phyloP scores from a whole-genome alignment of 1,140 invertebrate species.

The Brachionus asplanchnoidis region DNA sequence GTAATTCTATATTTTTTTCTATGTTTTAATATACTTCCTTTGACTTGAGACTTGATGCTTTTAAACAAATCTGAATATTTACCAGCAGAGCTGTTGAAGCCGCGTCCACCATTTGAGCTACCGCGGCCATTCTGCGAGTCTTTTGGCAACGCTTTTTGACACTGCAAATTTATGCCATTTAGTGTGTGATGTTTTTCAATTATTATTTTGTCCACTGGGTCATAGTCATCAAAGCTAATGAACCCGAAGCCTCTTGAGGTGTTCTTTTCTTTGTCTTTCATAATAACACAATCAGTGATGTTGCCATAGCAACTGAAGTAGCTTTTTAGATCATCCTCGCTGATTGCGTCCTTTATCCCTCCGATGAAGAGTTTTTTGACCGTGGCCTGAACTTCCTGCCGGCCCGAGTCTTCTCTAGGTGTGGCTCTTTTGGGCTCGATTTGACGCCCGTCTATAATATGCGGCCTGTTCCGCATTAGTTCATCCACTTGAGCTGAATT shows the following conservation, averaged over 20 bases:
- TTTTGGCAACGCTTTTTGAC: slow-evolving; percentile 60
- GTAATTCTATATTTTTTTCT: too few species aligned
- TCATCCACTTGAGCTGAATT: slow-evolving; percentile 85
- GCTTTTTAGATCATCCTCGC: slow-evolving; percentile 62
- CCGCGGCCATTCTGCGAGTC: slow-evolving; percentile 32
- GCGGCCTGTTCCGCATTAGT: slow-evolving; percentile 79
- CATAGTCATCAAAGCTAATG: slow-evolving; percentile 79
- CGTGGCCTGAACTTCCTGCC: slow-evolving; percentile 82
- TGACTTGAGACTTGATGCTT: too few species aligned
- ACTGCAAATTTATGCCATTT: slow-evolving; percentile 57
- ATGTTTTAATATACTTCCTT: too few species aligned
- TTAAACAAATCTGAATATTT: not conserved
- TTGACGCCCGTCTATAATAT: slow-evolving; percentile 73
- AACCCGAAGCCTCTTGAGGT: slow-evolving; percentile 91
- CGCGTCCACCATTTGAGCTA: not conserved
- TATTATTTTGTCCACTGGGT: slow-evolving; percentile 43
- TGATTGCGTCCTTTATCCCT: slow-evolving; percentile 64
- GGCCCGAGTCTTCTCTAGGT: slow-evolving; percentile 80
- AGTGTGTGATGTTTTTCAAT: slow-evolving; percentile 57
- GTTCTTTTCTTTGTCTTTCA: slow-evolving; percentile 65
- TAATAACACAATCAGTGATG: slow-evolving; percentile 74
- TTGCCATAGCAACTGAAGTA: slow-evolving; percentile 70
- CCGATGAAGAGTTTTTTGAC: slow-evolving; percentile 92
- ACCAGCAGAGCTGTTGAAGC: not conserved
- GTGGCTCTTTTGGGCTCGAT: slow-evolving; percentile 95